Base-by-base conservation (phyloP, 2,113 vertebrate genomes). In the Polypterus senegalus region DNA sequence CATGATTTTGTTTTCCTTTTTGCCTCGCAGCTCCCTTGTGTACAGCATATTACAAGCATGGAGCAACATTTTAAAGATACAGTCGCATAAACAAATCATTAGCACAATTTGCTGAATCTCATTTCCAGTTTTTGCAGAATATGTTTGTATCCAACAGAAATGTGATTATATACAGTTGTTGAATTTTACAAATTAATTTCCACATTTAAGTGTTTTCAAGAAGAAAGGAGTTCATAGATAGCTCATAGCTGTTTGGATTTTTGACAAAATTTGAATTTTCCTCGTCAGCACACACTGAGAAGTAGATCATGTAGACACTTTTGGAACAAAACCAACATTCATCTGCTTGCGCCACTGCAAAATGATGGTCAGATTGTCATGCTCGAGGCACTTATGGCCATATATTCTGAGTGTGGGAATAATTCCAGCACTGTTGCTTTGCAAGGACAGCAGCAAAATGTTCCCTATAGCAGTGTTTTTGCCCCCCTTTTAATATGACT, bases 261-360 rank as follows among this genome's bases (percentile, higher is more conserved):
- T 44, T 47, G 62, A 57, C 69, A 61, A 67, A 70, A 73, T 70
- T 68, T 65, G 61, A 46, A 64, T 66, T 64, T 64, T 69, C 69
- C 80, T 83, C 79, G 75, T 79, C 79, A 80, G 62, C 27, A 27
- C 27, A 27, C 27, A 27, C 57, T 60, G 65, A 55, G 59, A 76
- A 83, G 65, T 71, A 71, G 76, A 83, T 71, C 59, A 79, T 67
- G 68, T 61, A 61, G 78, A 83, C 78, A 83, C 74, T 74, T 82
- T 81, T 84, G 81, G 80, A 85, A 81, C 75, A 49, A 70, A 68
- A 78, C 71, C 79, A 81, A 71, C 67, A 63, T 74, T 79, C 71
- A 62, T 86, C 83, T 83, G 71, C 63, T 48, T 66, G 63, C 57
- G 66, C 76, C 77, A 77, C 74, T 58, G 52, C 45, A n/a, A 7